A percentile compares a stretch with the other conserved stretches of the same genome.
These are phyloP conservation scores for Exephanes ischioxanthus DNA, from an alignment of 2,888 invertebrate genomes.

Conservation along the genomic window DNA sequence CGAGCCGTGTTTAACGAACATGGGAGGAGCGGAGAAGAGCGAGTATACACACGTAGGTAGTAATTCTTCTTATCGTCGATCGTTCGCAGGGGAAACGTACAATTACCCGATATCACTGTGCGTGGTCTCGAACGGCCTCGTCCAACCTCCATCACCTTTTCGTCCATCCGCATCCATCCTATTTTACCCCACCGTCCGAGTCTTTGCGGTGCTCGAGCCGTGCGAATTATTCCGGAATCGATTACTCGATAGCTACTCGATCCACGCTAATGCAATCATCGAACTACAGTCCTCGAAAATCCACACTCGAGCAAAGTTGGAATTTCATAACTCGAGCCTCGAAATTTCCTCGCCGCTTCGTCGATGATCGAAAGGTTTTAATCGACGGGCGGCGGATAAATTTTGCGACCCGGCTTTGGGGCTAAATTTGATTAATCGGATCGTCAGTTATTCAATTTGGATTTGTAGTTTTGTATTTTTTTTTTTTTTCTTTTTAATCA, in stretches of 20 bases:
- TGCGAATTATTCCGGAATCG: constrained; percentile 34
- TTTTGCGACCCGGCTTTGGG: background rate
- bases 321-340: constrained; percentile 5
- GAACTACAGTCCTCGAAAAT: background rate
- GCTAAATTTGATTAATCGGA: background rate
- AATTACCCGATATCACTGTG: constrained; percentile 48
- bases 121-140: constrained; percentile 4
- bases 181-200: background rate
- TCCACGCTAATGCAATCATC: background rate
- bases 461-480: too few relatives aligned
- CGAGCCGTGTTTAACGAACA: constrained; percentile 1
- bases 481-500: too few relatives aligned
- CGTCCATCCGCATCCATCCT: background rate
- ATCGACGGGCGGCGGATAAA: background rate
- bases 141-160: constrained; percentile 14
- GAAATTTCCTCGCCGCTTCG: constrained; percentile 2
- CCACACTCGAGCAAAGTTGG: background rate
- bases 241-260: constrained; percentile 11
- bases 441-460: background rate
- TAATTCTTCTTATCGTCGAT: constrained; percentile 57
- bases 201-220: background rate
- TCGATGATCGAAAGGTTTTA: background rate
- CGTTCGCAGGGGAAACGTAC: constrained; percentile 38
- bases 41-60: constrained; percentile 41
- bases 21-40: background rate